Percentiles rank a stretch among this genome's conserved stretches.
These are phyloP conservation scores for Mormoops blainvillei DNA, from an alignment of 2,113 vertebrate genomes.

Conservation along the genomic window DNA sequence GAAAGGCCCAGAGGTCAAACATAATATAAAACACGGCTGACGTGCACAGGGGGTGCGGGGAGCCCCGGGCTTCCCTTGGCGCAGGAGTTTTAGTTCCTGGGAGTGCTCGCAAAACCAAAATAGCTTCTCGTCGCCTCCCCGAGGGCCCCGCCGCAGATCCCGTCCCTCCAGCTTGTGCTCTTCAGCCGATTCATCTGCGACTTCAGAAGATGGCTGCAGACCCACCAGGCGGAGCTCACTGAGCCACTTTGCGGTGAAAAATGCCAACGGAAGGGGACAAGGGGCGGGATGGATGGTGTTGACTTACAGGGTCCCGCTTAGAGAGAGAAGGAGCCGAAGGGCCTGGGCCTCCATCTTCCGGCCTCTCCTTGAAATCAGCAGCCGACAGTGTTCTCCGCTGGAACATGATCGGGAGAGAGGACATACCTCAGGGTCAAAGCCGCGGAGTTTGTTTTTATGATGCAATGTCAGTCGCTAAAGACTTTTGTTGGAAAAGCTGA, in stretches of 20 bases:
- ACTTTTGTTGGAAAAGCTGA: slow-evolving; percentile 6
- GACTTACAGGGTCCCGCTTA: neutral
- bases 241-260: neutral
- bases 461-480: neutral
- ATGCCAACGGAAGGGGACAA: neutral
- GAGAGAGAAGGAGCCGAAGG: neutral
- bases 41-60: fast-evolving
- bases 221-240: neutral
- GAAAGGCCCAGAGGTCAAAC: neutral
- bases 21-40: fast-evolving
- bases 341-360: neutral
- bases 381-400: neutral
- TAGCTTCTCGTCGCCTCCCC: neutral
- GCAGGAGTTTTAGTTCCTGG: neutral
- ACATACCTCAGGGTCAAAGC: neutral
- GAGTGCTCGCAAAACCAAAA: neutral
- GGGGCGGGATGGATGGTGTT: neutral
- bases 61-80: neutral
- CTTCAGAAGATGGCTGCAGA: neutral
- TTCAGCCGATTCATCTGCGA: neutral
- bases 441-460: neutral
- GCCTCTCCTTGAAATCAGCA: neutral
- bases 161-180: neutral
- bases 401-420: neutral
- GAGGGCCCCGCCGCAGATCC: neutral